These are phyloP conservation scores for Porites evermanni DNA, from an alignment of 92 coral and sea anemone species.

Conservation along the genomic window DNA sequence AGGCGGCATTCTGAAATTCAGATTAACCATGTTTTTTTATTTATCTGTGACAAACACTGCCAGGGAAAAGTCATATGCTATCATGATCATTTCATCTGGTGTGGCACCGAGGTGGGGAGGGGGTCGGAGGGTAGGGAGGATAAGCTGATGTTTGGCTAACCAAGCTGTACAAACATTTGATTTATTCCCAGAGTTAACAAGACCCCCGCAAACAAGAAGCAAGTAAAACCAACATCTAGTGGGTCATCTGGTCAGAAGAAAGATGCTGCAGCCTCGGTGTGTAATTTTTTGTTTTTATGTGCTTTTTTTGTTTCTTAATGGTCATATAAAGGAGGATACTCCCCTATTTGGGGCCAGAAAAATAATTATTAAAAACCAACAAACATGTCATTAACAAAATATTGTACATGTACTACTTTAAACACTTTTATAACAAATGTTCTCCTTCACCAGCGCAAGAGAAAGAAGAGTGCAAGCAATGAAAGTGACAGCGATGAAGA, in stretches of 20 bases:
- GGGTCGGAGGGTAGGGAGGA: neutral
- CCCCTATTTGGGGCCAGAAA: neutral
- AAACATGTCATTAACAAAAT: too few relatives aligned
- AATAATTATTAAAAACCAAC: neutral
- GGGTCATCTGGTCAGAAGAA: constrained; percentile 24
- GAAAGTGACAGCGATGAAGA: constrained; percentile 57
- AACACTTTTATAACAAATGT: too few relatives aligned
- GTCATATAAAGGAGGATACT: neutral
- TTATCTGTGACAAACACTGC: too few relatives aligned
- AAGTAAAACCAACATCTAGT: constrained; percentile 1
- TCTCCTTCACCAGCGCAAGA: constrained; percentile 62
- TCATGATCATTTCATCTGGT: neutral
- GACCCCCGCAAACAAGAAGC: constrained; percentile 32
- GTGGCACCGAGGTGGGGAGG: neutral
- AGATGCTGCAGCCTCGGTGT: constrained; percentile 19
- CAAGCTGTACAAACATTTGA: too few relatives aligned
- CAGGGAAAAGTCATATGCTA: neutral
- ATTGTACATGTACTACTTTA: too few relatives aligned
- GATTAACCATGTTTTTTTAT: too few relatives aligned
- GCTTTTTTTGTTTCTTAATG: neutral
- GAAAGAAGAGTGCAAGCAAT: constrained; percentile 59
- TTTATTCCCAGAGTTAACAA: constrained; percentile 5
- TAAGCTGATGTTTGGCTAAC: neutral
- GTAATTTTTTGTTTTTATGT: neutral
- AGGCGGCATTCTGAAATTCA: too few relatives aligned